phyloP scores from a whole-genome alignment of 2,888 invertebrate species.

The Scelioninae gen. 1 region DNA sequence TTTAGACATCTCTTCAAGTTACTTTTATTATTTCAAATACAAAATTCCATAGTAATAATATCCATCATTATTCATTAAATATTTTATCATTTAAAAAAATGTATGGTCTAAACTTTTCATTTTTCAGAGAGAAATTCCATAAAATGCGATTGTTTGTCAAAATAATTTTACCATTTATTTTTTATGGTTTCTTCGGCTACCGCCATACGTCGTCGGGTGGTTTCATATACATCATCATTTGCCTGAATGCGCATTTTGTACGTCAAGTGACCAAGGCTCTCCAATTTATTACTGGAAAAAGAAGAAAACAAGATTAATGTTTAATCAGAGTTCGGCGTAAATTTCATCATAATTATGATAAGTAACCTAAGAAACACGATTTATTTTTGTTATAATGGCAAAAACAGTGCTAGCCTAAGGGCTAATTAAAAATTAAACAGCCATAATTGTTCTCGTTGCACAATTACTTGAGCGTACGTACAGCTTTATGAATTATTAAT shows the following conservation, averaged over 20 bases:
- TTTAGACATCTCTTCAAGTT: neutral
- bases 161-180: conserved; percentile 91
- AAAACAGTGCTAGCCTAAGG: too few species aligned
- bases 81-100: too few species aligned
- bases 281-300: conserved; percentile 86
- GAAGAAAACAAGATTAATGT: too few species aligned
- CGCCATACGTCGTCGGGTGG: conserved; percentile 96
- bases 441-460: neutral
- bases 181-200: conserved; percentile 96
- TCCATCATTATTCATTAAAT: too few species aligned
- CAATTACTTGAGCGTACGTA: neutral
- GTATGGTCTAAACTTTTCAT: too few species aligned
- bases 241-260: conserved; percentile 96
- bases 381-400: too few species aligned
- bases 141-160: conserved; percentile 3
- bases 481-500: neutral
- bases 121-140: conserved; percentile 13
- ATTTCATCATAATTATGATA: neutral
- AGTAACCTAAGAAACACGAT: neutral
- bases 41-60: neutral
- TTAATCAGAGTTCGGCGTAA: neutral
- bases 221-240: conserved; percentile 97
- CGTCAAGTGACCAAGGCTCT: conserved; percentile 93
- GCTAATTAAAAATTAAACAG: neutral
- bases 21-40: neutral